Evolutionary conservation across 2,888 invertebrate genomes (phyloP).

Genomic region (Drosophila mimetica): DNA sequence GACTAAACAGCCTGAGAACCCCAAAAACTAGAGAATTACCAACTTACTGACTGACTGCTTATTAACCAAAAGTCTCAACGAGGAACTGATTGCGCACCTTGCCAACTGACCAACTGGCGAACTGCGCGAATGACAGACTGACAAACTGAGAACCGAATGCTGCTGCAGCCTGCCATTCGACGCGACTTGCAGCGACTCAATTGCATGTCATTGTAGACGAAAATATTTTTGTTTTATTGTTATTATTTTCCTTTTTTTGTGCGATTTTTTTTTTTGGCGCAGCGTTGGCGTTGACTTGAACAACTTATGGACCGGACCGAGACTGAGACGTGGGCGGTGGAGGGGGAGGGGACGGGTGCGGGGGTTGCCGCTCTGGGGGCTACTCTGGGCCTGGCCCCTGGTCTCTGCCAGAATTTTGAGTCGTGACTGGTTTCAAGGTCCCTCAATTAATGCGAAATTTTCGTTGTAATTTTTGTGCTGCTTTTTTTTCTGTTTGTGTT

Average conservation of each 20-base stretch:
- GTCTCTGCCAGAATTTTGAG: conserved; percentile 72
- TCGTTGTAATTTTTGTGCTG: conserved; percentile 65
- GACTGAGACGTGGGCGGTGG: conserved; percentile 1
- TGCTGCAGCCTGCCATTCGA: conserved; percentile 44
- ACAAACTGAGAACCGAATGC: conserved; percentile 6
- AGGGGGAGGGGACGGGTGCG: not conserved
- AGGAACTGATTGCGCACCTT: conserved; percentile 35
- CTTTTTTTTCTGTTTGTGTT: conserved; percentile 46
- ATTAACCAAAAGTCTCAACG: conserved; percentile 26
- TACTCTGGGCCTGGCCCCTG: conserved; percentile 52
- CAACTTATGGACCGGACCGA: conserved; percentile 51
- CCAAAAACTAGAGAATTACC: not conserved
- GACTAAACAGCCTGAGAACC: conserved; percentile 1
- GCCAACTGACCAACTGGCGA: conserved; percentile 13
- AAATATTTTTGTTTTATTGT: conserved; percentile 50
- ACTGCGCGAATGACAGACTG: conserved; percentile 17
- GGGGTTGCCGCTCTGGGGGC: not conserved
- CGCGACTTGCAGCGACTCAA: conserved; percentile 67
- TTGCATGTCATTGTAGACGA: conserved; percentile 78
- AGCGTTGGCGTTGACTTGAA: conserved; percentile 44
- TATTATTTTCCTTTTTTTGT: conserved; percentile 41
- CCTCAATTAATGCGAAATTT: conserved; percentile 77
- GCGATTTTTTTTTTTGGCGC: conserved; percentile 56
- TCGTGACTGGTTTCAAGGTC: conserved; percentile 79
- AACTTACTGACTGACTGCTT: conserved; percentile 12